A percentile compares a stretch with the other conserved stretches of the same genome.
Evolutionary conservation across 1,140 invertebrate genomes (phyloP).

Genomic region (Anoplolepis gracilipes): DNA sequence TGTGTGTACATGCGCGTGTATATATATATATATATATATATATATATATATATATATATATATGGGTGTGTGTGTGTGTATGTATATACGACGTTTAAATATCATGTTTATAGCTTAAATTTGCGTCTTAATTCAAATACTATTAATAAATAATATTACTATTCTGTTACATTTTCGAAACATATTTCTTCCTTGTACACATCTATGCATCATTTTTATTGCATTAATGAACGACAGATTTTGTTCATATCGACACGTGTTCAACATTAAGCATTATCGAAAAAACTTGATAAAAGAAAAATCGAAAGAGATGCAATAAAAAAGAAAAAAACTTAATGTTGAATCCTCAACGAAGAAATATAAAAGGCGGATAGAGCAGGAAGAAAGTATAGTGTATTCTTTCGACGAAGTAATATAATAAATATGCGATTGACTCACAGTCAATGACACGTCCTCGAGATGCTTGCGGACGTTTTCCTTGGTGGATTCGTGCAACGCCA

Average conservation of each 20-base stretch:
- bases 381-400: background rate
- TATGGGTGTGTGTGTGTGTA: background rate
- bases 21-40: background rate
- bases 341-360: too few relatives aligned
- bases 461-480: conserved; percentile 81
- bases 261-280: background rate
- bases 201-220: background rate
- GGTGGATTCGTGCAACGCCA: conserved; percentile 80
- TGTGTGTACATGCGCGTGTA: too few relatives aligned
- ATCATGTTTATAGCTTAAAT: background rate
- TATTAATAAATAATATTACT: background rate
- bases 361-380: too few relatives aligned
- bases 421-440: conserved; percentile 62
- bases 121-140: background rate
- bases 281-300: background rate
- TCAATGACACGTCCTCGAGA: conserved; percentile 76
- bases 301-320: too few relatives aligned
- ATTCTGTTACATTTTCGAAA: background rate
- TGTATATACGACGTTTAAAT: background rate
- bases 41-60: background rate
- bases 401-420: background rate
- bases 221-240: background rate
- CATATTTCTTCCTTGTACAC: background rate
- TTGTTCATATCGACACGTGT: background rate
- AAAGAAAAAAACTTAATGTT: too few relatives aligned